Evolutionary conservation across 2,888 invertebrate genomes (phyloP).

Genomic region (Lepidocyrtinus sp.): DNA sequence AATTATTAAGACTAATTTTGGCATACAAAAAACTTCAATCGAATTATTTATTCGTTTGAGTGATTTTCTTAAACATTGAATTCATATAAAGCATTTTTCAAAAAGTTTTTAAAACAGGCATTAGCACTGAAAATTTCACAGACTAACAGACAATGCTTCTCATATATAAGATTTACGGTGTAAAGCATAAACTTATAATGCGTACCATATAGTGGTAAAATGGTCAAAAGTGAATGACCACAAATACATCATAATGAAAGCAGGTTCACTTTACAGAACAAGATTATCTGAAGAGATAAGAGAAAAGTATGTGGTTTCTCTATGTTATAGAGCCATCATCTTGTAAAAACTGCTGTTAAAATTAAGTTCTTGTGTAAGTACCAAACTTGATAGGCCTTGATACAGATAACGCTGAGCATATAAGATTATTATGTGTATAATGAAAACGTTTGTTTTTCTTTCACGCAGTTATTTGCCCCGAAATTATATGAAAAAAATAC

Average conservation of each 20-base stretch:
- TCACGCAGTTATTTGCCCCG: not conserved
- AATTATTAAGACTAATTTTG: no score
- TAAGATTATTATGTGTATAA: not conserved
- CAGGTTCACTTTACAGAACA: slow-evolving; percentile 1
- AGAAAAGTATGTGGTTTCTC: slow-evolving; percentile 9
- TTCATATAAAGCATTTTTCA: no score
- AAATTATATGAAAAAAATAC: not conserved
- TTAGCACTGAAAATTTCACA: no score
- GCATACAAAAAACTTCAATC: no score
- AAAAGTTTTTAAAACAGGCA: no score
- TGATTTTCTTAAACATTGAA: no score
- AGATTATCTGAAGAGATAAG: slow-evolving; percentile 4
- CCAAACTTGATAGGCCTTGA: not conserved
- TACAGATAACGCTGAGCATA: no score
- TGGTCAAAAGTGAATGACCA: slow-evolving; percentile 11
- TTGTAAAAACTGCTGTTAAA: not conserved
- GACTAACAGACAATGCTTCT: no score
- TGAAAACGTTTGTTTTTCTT: not conserved
- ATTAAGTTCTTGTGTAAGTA: not conserved
- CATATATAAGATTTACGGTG: no score
- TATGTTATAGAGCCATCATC: slow-evolving; percentile 14
- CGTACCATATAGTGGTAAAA: no score
- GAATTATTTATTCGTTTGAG: no score
- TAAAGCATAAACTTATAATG: no score
- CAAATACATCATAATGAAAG: slow-evolving; percentile 12